Percentiles rank a stretch among this genome's conserved stretches.
These are phyloP conservation scores for Limnothrissa miodon DNA, from an alignment of 2,113 vertebrate species.

Conservation along the genomic window DNA sequence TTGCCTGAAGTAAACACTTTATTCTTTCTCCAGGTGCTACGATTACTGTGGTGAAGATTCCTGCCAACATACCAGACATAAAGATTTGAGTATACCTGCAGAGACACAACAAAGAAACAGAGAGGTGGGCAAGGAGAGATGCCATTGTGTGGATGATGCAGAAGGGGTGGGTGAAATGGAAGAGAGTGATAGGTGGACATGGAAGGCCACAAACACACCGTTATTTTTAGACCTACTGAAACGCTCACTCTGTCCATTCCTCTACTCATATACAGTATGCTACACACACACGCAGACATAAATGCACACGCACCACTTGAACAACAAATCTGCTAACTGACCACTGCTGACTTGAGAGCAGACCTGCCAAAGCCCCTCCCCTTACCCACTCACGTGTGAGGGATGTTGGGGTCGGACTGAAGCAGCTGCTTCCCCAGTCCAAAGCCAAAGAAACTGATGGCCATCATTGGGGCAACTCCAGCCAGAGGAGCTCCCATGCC, in stretches of 20 bases:
- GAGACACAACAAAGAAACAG: not conserved
- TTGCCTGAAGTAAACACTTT: conserved; percentile 76
- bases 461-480: conserved; percentile 73
- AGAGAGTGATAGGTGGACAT: conserved; percentile 37
- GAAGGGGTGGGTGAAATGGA: not conserved
- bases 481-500: conserved; percentile 74
- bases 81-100: conserved; percentile 64
- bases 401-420: conserved; percentile 56
- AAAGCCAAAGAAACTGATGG: conserved; percentile 76
- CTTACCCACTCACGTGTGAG: conserved; percentile 58
- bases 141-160: conserved; percentile 4
- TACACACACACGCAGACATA: not conserved
- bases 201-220: not conserved
- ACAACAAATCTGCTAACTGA: not conserved
- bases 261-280: not conserved
- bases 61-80: conserved; percentile 69
- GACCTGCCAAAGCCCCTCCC: not conserved
- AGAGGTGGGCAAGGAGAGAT: not conserved
- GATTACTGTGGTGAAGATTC: conserved; percentile 69
- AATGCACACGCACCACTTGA: not conserved
- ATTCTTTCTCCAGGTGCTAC: conserved; percentile 74
- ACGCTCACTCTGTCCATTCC: conserved; percentile 37
- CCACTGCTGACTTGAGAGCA: not conserved
- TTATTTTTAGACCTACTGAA: conserved; percentile 41
- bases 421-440: conserved; percentile 74